Conservation (phyloP, 2,113 vertebrate species). For the Ceyx melanurus region DNA sequence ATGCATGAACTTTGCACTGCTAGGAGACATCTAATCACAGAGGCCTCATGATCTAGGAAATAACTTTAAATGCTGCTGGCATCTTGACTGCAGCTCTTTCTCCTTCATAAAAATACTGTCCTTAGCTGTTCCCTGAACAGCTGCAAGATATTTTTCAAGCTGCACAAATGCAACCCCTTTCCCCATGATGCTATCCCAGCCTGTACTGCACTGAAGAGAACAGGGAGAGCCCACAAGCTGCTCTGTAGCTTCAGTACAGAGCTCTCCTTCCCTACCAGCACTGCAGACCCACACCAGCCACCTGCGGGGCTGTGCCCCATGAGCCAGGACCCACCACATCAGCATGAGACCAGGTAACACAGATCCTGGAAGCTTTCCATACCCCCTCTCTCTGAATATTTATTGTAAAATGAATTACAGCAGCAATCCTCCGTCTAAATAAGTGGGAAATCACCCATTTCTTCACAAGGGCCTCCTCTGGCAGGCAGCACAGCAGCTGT, state of each 20-base stretch:
- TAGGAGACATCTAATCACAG: neutral
- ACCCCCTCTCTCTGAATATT: neutral
- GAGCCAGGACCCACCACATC: neutral
- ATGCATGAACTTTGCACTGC: neutral
- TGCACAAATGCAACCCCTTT: neutral
- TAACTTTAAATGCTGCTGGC: neutral
- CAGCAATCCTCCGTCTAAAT: neutral
- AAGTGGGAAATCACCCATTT: neutral
- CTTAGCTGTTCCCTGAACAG: neutral
- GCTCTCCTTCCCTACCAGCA: neutral
- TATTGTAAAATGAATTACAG: neutral
- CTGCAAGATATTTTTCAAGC: neutral
- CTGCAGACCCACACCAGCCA: rapidly evolving
- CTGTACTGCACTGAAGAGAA: neutral
- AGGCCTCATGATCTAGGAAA: neutral
- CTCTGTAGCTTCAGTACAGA: neutral
- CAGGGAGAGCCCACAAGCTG: neutral
- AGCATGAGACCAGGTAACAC: neutral
- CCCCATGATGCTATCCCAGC: neutral
- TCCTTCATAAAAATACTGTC: neutral
- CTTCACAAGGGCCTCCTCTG: neutral
- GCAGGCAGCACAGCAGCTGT: neutral
- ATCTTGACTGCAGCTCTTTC: neutral
- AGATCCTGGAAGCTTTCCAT: neutral
- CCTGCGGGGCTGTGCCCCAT: rapidly evolving